phyloP scores from a whole-genome alignment of 2,888 invertebrate species.

The Bembecia ichneumoniformis region DNA sequence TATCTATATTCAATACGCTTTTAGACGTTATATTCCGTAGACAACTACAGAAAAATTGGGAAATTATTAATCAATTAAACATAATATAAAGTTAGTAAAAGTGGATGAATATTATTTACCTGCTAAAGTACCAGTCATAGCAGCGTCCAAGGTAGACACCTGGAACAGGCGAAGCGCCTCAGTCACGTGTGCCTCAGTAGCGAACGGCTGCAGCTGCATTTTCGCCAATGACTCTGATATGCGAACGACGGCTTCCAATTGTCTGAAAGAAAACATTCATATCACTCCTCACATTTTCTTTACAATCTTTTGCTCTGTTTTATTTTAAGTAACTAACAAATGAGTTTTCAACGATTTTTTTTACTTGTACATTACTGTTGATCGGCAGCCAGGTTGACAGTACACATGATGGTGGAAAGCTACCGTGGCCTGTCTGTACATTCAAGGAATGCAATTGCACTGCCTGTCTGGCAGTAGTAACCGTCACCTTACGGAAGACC shows the following conservation, averaged over 20 bases:
- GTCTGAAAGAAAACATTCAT: conserved; percentile 52
- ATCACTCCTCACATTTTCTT: neutral
- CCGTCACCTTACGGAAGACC: too few relatives aligned
- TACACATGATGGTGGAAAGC: too few relatives aligned
- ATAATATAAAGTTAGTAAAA: too few relatives aligned
- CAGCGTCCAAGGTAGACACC: conserved; percentile 97
- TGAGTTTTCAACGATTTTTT: neutral
- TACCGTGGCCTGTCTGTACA: too few relatives aligned
- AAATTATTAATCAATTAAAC: too few relatives aligned
- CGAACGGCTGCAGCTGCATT: conserved; percentile 95
- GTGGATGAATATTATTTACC: conserved; percentile 65
- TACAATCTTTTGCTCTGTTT: neutral
- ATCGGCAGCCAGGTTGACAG: too few relatives aligned
- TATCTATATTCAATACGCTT: too few relatives aligned
- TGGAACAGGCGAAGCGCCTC: conserved; percentile 96
- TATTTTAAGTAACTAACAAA: neutral
- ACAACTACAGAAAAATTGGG: too few relatives aligned
- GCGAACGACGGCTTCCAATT: conserved; percentile 95
- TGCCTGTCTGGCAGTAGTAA: too few relatives aligned
- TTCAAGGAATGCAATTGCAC: too few relatives aligned
- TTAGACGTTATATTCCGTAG: too few relatives aligned
- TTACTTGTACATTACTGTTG: too few relatives aligned
- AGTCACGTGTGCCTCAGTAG: conserved; percentile 90
- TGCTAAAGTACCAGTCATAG: conserved; percentile 91
- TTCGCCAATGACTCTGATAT: conserved; percentile 98